Base-by-base conservation (phyloP, 1,140 invertebrate genomes). In the Brachionus manjavacas region DNA sequence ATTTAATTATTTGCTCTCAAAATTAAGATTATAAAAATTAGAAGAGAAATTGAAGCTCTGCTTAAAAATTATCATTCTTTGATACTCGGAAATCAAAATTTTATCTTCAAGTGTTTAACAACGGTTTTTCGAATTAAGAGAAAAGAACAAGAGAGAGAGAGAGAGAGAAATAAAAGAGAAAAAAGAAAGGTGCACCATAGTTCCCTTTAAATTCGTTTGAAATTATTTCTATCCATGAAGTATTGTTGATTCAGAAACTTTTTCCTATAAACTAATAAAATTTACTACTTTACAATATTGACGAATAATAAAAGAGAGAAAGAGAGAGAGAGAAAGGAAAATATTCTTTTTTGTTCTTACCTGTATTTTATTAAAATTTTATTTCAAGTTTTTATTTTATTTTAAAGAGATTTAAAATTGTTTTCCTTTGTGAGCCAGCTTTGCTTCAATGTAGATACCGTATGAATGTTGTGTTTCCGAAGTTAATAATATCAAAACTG, bases 321-420 rank as follows among this genome's bases (percentile, higher is more conserved):
- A 68, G 64, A 68, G 64, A 23, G 68, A 72, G 68, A 60, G 52
- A 55, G n/a, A 60, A 60, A 20, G 16, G 20, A 72, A 31, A 41
- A 41, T 72, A 35, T 16, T 72, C 39, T 41, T 72, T 72, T 72
- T 41, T 68, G 25, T 68, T 68, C 35, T 72, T 72, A 72, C 68
- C 68, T 72, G 68, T 72, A 72, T 72, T 72, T 72, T 72, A 72
- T 72, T 72, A 72, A 72, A 72, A 72, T 72, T 72, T 72, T 72
- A 72, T 72, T 72, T 72, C 68, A 72, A 72, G 68, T 72, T 72
- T 72, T 72, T 72, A 43, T 39, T 72, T 72, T 2, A 20, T 16
- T 39, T 39, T 39, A 41, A 72, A 41, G 16, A 39, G 31, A 41
- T 72, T 72, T 41, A 72, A 72, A 72, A 39, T 68, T 68, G 66